Evolutionary conservation across 2,113 vertebrate species (phyloP).

Genomic region (Sapayoa aenigma): DNA sequence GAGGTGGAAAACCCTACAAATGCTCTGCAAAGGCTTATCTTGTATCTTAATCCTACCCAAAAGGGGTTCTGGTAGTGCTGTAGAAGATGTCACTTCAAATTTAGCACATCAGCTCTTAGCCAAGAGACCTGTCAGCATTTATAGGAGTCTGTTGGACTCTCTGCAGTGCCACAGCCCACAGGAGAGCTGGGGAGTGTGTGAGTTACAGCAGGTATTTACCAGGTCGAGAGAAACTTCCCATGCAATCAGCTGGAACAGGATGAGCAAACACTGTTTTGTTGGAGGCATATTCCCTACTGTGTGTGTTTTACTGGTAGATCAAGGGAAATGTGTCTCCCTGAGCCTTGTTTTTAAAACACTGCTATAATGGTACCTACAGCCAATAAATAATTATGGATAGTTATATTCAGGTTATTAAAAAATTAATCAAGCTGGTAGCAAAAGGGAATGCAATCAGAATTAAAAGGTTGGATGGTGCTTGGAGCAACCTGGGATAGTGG

Average conservation of each 20-base stretch:
- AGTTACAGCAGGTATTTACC: background rate
- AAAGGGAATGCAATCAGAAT: background rate
- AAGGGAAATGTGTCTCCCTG: background rate
- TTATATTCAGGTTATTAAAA: background rate
- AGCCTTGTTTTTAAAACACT: background rate
- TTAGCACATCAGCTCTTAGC: background rate
- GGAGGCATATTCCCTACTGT: accelerated
- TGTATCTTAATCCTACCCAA: background rate
- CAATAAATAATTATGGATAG: background rate
- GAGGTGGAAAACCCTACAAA: background rate
- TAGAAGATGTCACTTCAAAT: background rate
- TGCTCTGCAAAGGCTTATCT: accelerated
- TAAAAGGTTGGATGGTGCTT: background rate
- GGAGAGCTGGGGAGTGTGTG: background rate
- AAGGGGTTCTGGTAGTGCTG: background rate
- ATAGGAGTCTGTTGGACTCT: background rate
- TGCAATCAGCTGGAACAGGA: background rate
- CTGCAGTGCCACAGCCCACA: background rate
- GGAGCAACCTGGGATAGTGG: background rate
- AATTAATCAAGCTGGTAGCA: background rate
- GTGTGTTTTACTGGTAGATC: background rate
- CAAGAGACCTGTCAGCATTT: background rate
- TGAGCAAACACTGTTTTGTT: background rate
- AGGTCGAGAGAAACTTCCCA: background rate
- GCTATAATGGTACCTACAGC: accelerated